A percentile compares a stretch with the other conserved stretches of the same genome.
Evolutionary conservation across 2,797 vertebrate species (phyloP).

Genomic region (Helostoma temminkii): DNA sequence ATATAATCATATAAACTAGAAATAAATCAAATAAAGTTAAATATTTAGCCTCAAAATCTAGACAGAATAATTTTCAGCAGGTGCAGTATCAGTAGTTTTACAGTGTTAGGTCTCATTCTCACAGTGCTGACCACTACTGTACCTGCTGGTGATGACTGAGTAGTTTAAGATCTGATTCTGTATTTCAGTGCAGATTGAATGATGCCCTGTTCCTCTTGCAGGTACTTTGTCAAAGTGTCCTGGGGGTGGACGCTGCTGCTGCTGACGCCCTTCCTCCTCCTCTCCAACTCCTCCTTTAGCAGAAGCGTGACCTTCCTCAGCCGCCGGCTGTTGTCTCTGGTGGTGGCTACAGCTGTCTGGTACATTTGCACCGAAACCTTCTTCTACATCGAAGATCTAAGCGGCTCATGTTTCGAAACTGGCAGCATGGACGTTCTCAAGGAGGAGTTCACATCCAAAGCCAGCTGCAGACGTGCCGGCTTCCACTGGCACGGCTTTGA

Average conservation of each 20-base stretch:
- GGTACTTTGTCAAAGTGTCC: slow-evolving; percentile 95
- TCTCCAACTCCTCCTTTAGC: slow-evolving; percentile 85
- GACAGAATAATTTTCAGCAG: too few relatives aligned
- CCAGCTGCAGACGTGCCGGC: slow-evolving; percentile 83
- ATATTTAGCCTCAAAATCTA: too few relatives aligned
- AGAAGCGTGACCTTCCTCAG: slow-evolving; percentile 72
- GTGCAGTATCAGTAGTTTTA: too few relatives aligned
- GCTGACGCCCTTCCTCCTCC: slow-evolving; percentile 90
- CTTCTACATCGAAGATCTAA: slow-evolving; percentile 87
- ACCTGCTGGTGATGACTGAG: too few relatives aligned
- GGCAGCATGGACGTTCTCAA: slow-evolving; percentile 19
- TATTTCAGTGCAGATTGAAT: background rate
- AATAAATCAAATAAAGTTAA: too few relatives aligned
- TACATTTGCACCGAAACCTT: slow-evolving; percentile 88
- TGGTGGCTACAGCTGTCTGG: slow-evolving; percentile 91
- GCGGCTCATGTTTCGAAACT: slow-evolving; percentile 85
- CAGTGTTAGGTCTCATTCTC: too few relatives aligned
- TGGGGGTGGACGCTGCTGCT: slow-evolving; percentile 96
- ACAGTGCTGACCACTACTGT: too few relatives aligned
- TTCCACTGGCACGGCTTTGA: slow-evolving; percentile 91
- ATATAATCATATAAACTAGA: too few relatives aligned
- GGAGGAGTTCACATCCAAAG: slow-evolving; percentile 77
- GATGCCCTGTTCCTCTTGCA: slow-evolving; percentile 59
- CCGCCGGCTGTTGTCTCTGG: slow-evolving; percentile 84
- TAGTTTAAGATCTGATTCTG: background rate